These are phyloP conservation scores for Tupiocoris notatus DNA, from an alignment of 2,888 invertebrate genomes.

Conservation along the genomic window DNA sequence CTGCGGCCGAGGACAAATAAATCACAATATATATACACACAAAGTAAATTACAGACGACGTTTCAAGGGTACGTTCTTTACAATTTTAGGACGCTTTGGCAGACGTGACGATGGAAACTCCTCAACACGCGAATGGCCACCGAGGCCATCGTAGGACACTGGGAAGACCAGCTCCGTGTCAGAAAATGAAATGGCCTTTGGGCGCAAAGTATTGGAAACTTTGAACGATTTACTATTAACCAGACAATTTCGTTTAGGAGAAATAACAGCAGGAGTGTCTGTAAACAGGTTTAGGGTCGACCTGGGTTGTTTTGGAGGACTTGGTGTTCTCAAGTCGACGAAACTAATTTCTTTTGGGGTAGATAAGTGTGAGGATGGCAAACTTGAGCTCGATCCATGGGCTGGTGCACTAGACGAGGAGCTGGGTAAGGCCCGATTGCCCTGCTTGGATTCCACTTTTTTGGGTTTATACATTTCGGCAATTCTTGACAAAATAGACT, in stretches of 20 bases:
- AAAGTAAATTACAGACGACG: no score
- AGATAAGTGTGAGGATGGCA: no score
- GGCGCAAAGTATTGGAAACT: neutral
- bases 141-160: constrained; percentile 15
- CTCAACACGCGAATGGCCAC: constrained; percentile 10
- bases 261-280: neutral
- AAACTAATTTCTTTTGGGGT: no score
- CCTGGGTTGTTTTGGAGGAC: neutral
- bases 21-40: no score
- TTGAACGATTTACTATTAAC: neutral
- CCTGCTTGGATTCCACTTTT: neutral
- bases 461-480: neutral
- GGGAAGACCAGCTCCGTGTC: neutral
- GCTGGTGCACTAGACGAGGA: neutral
- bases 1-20: no score
- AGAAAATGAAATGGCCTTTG: no score
- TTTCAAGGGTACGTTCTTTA: no score
- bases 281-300: no score
- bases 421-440: neutral
- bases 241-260: neutral
- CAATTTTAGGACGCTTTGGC: neutral
- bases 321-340: neutral
- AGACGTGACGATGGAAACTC: neutral
- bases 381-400: neutral
- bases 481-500: neutral